These are phyloP conservation scores for Acrobasis repandana DNA, from an alignment of 2,888 invertebrate species.

Conservation along the genomic window DNA sequence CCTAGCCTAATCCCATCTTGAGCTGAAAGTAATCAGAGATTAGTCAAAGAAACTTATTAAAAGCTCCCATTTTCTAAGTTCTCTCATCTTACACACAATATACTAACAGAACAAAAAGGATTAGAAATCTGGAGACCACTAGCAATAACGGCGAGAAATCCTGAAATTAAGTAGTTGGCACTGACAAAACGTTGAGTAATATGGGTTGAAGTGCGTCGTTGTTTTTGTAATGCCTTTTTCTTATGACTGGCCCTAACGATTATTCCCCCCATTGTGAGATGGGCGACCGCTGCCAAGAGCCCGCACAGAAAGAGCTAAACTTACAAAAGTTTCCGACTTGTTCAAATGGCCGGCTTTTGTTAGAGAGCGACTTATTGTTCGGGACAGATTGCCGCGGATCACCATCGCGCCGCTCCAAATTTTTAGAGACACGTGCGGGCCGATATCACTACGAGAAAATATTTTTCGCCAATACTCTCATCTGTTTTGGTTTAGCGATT, in stretches of 20 bases:
- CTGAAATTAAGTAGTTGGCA: constrained; percentile 64
- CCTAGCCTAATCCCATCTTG: neutral
- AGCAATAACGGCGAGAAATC: constrained; percentile 35
- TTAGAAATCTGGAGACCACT: constrained; percentile 18
- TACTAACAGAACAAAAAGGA: constrained; percentile 8
- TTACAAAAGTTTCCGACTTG: constrained; percentile 82
- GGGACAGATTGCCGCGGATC: constrained; percentile 80
- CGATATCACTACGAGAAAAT: constrained; percentile 39
- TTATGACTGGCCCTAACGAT: constrained; percentile 79
- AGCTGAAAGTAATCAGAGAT: constrained; percentile 5
- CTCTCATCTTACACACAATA: neutral
- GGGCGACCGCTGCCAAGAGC: constrained; percentile 72
- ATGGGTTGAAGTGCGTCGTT: constrained; percentile 70
- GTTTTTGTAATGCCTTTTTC: constrained; percentile 78
- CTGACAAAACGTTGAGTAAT: constrained; percentile 71
- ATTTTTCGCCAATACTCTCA: constrained; percentile 5
- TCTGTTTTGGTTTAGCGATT: constrained; percentile 16
- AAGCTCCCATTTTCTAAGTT: neutral
- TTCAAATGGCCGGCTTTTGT: constrained; percentile 82
- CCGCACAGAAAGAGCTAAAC: constrained; percentile 77
- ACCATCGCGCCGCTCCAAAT: constrained; percentile 60
- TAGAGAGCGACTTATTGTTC: constrained; percentile 80
- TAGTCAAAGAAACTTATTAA: constrained; percentile 8
- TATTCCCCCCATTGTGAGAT: constrained; percentile 75
- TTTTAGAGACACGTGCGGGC: constrained; percentile 43